Percentiles rank a stretch among this genome's conserved stretches.
Conservation (phyloP, 2,113 vertebrate genomes). For the Pleuronectes platessa region DNA sequence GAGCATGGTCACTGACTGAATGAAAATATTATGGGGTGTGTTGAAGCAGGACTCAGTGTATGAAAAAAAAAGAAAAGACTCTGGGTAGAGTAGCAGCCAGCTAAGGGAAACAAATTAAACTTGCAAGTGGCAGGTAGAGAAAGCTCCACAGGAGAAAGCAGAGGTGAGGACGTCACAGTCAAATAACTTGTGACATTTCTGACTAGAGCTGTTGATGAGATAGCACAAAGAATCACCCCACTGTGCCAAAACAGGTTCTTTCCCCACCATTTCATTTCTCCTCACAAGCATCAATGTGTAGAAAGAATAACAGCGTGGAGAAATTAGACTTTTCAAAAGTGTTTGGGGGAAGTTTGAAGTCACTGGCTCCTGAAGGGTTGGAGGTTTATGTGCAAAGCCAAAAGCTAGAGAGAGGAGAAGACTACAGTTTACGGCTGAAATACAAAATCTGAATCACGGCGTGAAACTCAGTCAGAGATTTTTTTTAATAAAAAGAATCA, state of each 20-base stretch:
- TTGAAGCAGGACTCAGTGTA: conserved; percentile 17
- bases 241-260: conserved; percentile 67
- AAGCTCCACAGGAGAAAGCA: conserved; percentile 52
- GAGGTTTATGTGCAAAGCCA: conserved; percentile 21
- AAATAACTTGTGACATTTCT: conserved; percentile 77
- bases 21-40: conserved; percentile 58
- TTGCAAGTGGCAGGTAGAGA: conserved; percentile 58
- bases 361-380: background rate
- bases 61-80: conserved; percentile 32
- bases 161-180: conserved; percentile 67
- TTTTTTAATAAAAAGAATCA: too few relatives aligned
- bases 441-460: too few relatives aligned
- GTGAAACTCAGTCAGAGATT: too few relatives aligned
- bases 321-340: conserved; percentile 62
- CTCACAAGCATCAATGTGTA: conserved; percentile 59
- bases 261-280: conserved; percentile 37
- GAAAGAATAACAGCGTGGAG: conserved; percentile 64
- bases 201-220: conserved; percentile 75
- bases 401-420: background rate
- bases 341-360: conserved; percentile 41
- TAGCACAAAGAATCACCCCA: conserved; percentile 65
- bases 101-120: conserved; percentile 65
- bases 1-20: conserved; percentile 44
- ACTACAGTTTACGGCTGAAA: background rate
- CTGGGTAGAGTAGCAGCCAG: conserved; percentile 46